Evolutionary conservation across 2,888 invertebrate genomes (phyloP).

Genomic region (Alentia gelatinosa): DNA sequence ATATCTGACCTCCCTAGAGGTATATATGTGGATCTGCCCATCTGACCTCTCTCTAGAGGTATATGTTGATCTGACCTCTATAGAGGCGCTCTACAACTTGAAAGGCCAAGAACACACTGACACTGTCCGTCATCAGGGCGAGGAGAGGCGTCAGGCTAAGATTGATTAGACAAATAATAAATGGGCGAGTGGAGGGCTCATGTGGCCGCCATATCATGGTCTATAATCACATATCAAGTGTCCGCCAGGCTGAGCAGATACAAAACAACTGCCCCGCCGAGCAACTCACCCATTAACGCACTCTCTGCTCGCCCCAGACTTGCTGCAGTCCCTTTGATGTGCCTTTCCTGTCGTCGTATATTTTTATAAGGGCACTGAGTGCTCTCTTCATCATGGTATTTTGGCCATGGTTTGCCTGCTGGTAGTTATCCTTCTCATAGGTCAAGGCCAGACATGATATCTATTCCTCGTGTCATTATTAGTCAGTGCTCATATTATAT

Average conservation of each 20-base stretch:
- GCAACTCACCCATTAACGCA: background rate
- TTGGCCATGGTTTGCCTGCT: too few relatives aligned
- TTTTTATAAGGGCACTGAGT: too few relatives aligned
- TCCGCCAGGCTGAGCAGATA: constrained; percentile 15
- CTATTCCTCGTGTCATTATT: too few relatives aligned
- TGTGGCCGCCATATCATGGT: constrained; percentile 9
- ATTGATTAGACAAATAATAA: background rate
- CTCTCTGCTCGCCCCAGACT: background rate
- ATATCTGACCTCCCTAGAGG: too few relatives aligned
- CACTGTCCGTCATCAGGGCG: background rate
- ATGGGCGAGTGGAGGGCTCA: background rate
- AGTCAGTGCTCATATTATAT: too few relatives aligned
- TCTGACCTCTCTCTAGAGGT: too few relatives aligned
- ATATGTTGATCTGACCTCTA: background rate
- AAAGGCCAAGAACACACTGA: background rate
- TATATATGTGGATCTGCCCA: too few relatives aligned
- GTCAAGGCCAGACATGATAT: too few relatives aligned
- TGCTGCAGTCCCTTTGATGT: background rate
- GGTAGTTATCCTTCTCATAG: too few relatives aligned
- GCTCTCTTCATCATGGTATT: too few relatives aligned
- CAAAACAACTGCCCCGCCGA: background rate
- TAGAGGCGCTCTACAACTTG: background rate
- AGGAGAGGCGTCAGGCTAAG: background rate
- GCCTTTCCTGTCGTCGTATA: too few relatives aligned
- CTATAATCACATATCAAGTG: constrained; percentile 9